phyloP scores from a whole-genome alignment of 1,140 invertebrate species.

The Palaemon carinicauda region DNA sequence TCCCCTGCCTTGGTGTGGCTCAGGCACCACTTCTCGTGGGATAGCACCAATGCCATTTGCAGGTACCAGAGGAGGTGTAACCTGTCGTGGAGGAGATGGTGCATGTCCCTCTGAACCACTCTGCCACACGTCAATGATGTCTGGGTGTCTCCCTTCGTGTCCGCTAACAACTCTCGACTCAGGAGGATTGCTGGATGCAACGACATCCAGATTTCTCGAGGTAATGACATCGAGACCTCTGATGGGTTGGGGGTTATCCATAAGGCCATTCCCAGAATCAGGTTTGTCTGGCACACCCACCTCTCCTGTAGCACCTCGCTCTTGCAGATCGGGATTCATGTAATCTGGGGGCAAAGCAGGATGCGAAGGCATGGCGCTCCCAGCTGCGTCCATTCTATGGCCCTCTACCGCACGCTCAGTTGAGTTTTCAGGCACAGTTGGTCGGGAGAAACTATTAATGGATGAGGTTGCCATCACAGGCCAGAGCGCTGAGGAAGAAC shows the following conservation, averaged over 20 bases:
- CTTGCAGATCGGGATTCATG: neutral
- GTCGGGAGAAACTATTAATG: constrained; percentile 50
- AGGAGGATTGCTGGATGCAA: constrained; percentile 29
- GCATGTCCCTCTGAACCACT: constrained; percentile 11
- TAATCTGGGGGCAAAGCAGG: neutral
- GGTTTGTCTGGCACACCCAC: neutral
- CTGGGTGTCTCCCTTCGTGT: constrained; percentile 51
- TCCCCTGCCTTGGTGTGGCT: neutral
- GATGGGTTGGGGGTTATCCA: neutral
- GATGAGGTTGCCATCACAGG: constrained; percentile 9
- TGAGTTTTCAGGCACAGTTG: neutral
- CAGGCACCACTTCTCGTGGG: neutral
- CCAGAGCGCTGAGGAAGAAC: constrained; percentile 58
- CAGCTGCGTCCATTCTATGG: neutral
- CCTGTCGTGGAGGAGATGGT: neutral
- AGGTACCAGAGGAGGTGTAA: neutral
- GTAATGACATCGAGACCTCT: constrained; percentile 27
- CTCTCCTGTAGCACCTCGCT: no score
- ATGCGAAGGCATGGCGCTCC: neutral
- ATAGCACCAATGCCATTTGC: neutral
- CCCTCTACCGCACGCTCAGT: neutral
- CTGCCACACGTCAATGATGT: constrained; percentile 55
- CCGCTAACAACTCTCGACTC: constrained; percentile 28
- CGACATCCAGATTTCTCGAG: constrained; percentile 44
- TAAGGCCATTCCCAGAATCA: neutral